Evolutionary conservation across 2,888 invertebrate genomes (phyloP).

Genomic region (Drosophila nigricruria): DNA sequence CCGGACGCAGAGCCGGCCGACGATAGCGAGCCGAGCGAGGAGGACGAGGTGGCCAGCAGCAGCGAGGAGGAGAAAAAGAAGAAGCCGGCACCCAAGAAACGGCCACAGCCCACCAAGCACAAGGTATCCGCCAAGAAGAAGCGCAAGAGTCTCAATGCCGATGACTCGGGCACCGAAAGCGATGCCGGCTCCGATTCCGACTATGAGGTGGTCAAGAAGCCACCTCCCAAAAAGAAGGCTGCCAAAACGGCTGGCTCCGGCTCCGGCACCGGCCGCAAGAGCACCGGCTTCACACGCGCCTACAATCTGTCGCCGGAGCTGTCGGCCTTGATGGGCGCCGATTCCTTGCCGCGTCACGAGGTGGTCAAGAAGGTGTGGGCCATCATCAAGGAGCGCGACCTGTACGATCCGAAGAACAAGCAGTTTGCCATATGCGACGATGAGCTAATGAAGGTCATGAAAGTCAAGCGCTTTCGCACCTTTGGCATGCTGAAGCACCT

Average conservation of each 20-base stretch:
- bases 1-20: slow-evolving; percentile 86
- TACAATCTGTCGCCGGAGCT: slow-evolving; percentile 94
- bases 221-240: slow-evolving; percentile 62
- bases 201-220: slow-evolving; percentile 82
- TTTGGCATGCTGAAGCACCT: slow-evolving; percentile 99
- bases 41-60: slow-evolving; percentile 71
- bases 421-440: slow-evolving; percentile 98
- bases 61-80: slow-evolving; percentile 76
- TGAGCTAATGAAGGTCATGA: slow-evolving; percentile 94
- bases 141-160: slow-evolving; percentile 80
- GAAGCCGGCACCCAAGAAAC: slow-evolving; percentile 75
- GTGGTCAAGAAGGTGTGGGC: slow-evolving; percentile 96
- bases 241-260: slow-evolving; percentile 57
- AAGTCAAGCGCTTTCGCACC: slow-evolving; percentile 95
- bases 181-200: slow-evolving; percentile 83
- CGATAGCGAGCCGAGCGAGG: slow-evolving; percentile 83
- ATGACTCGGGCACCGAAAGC: slow-evolving; percentile 82
- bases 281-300: slow-evolving; percentile 93
- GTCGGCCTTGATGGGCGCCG: slow-evolving; percentile 92
- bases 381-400: slow-evolving; percentile 94
- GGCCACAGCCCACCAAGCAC: slow-evolving; percentile 82
- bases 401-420: slow-evolving; percentile 97
- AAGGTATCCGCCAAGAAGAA: slow-evolving; percentile 83
- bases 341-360: slow-evolving; percentile 94
- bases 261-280: slow-evolving; percentile 85